Conservation (phyloP, 92 coral and sea anemone species). For the Diadumene lineata region DNA sequence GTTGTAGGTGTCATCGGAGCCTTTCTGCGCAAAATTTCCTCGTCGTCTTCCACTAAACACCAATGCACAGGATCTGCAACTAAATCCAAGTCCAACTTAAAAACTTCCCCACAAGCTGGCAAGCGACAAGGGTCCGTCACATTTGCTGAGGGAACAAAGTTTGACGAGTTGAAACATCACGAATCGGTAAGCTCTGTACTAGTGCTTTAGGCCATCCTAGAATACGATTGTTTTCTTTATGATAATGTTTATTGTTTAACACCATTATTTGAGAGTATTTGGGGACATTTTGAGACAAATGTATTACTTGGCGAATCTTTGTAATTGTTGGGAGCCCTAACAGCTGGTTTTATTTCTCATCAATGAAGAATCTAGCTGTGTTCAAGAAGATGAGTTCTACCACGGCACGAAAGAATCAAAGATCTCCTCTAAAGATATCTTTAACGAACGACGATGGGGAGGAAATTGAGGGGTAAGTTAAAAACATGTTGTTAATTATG, state of each 20-base stretch:
- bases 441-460: constrained; percentile 83
- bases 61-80: constrained; percentile 31
- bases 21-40: constrained; percentile 31
- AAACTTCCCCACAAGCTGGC: constrained; percentile 32
- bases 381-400: constrained; percentile 65
- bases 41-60: constrained; percentile 30
- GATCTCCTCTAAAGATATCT: constrained; percentile 76
- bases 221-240: not conserved
- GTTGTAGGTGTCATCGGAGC: constrained; percentile 70
- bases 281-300: not conserved
- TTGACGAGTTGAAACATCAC: constrained; percentile 48
- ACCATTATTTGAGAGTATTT: not conserved
- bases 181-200: constrained; percentile 78
- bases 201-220: not conserved
- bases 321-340: not conserved
- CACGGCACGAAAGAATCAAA: constrained; percentile 55
- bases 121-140: constrained; percentile 71
- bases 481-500: not conserved
- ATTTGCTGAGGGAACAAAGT: constrained; percentile 83
- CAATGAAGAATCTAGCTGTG: constrained; percentile 69
- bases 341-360: constrained; percentile 19
- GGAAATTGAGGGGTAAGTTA: constrained; percentile 35
- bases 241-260: not conserved
- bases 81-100: constrained; percentile 49
- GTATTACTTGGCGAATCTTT: not conserved